Base-by-base conservation (phyloP, 2,888 invertebrate species). In the Tetragonula carbonaria region DNA sequence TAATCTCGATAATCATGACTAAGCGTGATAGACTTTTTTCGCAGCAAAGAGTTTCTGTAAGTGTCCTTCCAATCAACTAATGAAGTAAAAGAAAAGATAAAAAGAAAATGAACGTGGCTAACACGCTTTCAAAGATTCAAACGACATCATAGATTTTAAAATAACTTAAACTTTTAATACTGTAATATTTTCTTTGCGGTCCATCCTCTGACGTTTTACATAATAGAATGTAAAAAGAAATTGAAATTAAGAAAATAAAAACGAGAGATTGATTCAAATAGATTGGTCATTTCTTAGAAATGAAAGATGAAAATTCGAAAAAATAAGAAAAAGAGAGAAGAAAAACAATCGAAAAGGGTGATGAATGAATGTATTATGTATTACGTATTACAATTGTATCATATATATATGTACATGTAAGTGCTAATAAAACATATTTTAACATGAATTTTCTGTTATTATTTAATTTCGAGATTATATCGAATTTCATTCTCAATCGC, bases 61-160 rank as follows among this genome's bases (percentile, higher is more conserved):
- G 88, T 91, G 90, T 92, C 92, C 92, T 92, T 92, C 92, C 92
- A 92, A 90, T 87, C 84, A 86, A 90, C 57, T 70, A 89, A 88
- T 80, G 11, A 33, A 72, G 4, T 6, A 18, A 11, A 63, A 63
- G n/a, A n/a, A 14, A 28, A 28, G 2, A 28, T 23, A 45, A 45
- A 28, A 28, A 14, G 45, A 50, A 73, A 45, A n/a, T 45, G 18
- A 23, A 72, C 66, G 86, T 88, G 84, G 38, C 75, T 90, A 88
- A 87, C 78, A 83, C 86, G 86, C 83, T 89, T 78, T 87, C 85
- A 74, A 85, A 76, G 74, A 86, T 89, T 80, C 88, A 86, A 70
- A 55, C 71, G 78, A 87, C 80, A 84, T 85, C 65, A 88, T 84
- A 70, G 65, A 45, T 70, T 21, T 73, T 72, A 80, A 11, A 62